Conservation (phyloP, 2,113 vertebrate genomes). For the Patagioenas fasciata region DNA sequence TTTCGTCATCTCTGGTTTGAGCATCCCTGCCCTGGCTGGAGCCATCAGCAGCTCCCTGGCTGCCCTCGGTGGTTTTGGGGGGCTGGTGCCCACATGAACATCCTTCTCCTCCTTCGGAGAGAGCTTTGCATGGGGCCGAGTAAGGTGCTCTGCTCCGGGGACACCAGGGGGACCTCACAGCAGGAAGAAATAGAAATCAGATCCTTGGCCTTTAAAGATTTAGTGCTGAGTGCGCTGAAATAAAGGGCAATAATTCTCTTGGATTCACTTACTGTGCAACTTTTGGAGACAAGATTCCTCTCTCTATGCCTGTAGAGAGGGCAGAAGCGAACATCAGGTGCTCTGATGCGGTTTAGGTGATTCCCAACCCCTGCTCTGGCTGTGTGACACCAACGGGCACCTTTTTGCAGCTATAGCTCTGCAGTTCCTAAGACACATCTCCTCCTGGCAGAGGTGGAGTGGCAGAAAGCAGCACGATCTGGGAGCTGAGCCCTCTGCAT, state of each 20-base stretch:
- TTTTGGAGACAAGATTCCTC: not conserved
- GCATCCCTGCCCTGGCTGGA: not conserved
- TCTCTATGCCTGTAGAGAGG: not conserved
- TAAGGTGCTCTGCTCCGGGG: not conserved
- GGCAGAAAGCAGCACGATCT: not conserved
- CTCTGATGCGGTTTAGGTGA: not conserved
- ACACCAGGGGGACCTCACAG: not conserved
- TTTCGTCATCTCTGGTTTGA: not conserved
- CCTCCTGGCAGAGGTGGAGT: not conserved
- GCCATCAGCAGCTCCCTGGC: not conserved
- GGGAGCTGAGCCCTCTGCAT: accelerated
- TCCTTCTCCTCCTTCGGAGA: not conserved
- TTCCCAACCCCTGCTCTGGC: not conserved
- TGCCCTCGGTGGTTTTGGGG: not conserved
- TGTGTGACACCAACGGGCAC: not conserved
- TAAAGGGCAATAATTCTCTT: not conserved
- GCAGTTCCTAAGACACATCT: not conserved
- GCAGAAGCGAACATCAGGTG: not conserved
- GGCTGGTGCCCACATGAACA: accelerated
- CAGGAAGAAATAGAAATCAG: not conserved
- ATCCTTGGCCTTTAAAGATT: not conserved
- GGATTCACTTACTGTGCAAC: not conserved
- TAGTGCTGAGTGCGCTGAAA: not conserved
- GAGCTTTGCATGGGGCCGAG: not conserved
- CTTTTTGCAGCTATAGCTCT: not conserved